phyloP scores from a whole-genome alignment of 2,113 vertebrate species.

The Engystomops pustulosus region DNA sequence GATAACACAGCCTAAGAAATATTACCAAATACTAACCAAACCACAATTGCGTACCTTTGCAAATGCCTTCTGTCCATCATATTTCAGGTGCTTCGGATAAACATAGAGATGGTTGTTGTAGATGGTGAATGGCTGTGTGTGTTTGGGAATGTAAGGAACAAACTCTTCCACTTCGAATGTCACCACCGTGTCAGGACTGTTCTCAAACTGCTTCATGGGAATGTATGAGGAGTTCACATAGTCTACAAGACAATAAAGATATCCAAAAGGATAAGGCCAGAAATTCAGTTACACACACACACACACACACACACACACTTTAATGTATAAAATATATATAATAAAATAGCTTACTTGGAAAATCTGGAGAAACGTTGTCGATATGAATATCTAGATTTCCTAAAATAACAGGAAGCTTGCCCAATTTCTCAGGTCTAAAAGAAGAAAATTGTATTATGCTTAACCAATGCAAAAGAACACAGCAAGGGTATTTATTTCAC shows the following conservation, averaged over 20 bases:
- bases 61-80: conserved; percentile 94
- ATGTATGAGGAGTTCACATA: conserved; percentile 96
- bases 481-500: neutral
- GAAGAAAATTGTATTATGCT: neutral
- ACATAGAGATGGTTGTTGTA: conserved; percentile 98
- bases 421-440: conserved; percentile 95
- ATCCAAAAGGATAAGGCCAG: conserved; percentile 54
- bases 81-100: conserved; percentile 94
- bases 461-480: neutral
- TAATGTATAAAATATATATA: no score
- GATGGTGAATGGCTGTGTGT: conserved; percentile 93
- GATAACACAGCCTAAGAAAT: neutral
- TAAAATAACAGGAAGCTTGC: conserved; percentile 96
- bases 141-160: conserved; percentile 91
- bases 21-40: neutral
- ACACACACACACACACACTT: neutral
- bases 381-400: conserved; percentile 97
- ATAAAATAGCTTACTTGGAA: conserved; percentile 83
- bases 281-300: neutral
- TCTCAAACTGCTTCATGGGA: conserved; percentile 92
- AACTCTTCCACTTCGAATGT: conserved; percentile 96
- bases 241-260: conserved; percentile 76
- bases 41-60: conserved; percentile 86
- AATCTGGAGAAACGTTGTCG: conserved; percentile 90
- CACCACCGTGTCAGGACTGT: conserved; percentile 75